Conservation (phyloP, 2,113 vertebrate genomes). For the Hoplias malabaricus region DNA sequence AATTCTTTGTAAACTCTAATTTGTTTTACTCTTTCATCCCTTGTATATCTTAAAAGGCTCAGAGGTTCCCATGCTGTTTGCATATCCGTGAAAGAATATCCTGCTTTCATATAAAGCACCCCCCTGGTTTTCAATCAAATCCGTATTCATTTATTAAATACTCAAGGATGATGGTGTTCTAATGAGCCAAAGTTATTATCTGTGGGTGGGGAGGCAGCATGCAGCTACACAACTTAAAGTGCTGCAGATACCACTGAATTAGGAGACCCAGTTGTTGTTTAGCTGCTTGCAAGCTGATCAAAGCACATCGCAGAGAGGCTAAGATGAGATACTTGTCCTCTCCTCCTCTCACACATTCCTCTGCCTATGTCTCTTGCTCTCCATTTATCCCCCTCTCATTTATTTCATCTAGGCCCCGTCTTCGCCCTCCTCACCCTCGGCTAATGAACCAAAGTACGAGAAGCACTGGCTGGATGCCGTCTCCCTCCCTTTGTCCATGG, state of each 20-base stretch:
- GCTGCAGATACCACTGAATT: slow-evolving; percentile 10
- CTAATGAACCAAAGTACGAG: slow-evolving; percentile 91
- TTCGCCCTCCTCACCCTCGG: slow-evolving; percentile 83
- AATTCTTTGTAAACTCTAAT: neutral
- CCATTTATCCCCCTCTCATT: slow-evolving; percentile 53
- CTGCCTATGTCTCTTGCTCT: slow-evolving; percentile 4
- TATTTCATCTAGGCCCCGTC: slow-evolving; percentile 82
- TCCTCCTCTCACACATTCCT: slow-evolving; percentile 39
- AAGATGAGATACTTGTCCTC: slow-evolving; percentile 53
- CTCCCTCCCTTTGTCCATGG: slow-evolving; percentile 86
- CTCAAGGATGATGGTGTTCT: neutral
- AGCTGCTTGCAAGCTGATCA: slow-evolving; percentile 46
- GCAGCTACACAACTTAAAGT: slow-evolving; percentile 4
- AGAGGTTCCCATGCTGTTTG: slow-evolving; percentile 2
- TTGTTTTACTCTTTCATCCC: slow-evolving; percentile 15
- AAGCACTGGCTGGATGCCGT: slow-evolving; percentile 89
- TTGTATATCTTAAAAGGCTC: slow-evolving; percentile 18
- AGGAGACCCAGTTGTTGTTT: slow-evolving; percentile 31
- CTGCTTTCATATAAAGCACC: slow-evolving; percentile 12
- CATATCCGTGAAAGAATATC: slow-evolving; percentile 6
- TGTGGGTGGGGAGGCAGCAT: neutral
- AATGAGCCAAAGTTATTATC: slow-evolving; percentile 31
- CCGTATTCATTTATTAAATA: slow-evolving; percentile 36
- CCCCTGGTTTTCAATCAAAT: slow-evolving; percentile 26
- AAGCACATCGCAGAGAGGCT: slow-evolving; percentile 34